Conservation (phyloP, 2,113 vertebrate species). For the Petaurus breviceps region DNA sequence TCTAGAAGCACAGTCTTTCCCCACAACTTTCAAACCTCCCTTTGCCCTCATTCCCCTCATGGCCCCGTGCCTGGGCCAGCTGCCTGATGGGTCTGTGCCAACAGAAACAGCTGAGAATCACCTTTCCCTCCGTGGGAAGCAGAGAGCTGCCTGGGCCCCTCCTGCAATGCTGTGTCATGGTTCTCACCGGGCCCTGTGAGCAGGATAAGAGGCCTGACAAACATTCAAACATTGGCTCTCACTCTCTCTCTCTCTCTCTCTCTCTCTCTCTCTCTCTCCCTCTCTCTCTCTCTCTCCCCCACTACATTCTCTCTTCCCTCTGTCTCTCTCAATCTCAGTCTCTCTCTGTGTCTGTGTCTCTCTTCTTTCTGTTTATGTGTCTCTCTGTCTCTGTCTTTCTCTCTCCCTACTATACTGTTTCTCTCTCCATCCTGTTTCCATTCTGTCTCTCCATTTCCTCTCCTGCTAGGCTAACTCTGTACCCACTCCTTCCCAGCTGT, state of each 20-base stretch:
- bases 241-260: too few species aligned
- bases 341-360: too few species aligned
- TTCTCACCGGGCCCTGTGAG: not conserved
- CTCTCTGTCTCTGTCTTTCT: too few species aligned
- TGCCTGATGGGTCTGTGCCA: not conserved
- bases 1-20: not conserved
- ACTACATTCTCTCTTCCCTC: too few species aligned
- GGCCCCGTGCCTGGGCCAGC: not conserved
- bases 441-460: too few species aligned
- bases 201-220: not conserved
- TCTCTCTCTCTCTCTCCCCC: not conserved
- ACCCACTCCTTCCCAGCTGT: not conserved
- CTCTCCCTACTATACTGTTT: too few species aligned
- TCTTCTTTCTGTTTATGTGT: too few species aligned
- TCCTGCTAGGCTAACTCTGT: too few species aligned
- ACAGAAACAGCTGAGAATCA: not conserved
- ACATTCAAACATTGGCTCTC: not conserved
- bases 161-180: not conserved
- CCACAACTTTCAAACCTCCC: not conserved
- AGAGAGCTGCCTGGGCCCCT: not conserved
- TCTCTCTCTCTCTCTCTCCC: too few species aligned
- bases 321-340: too few species aligned
- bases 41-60: not conserved
- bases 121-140: not conserved
- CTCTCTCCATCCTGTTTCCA: too few species aligned